Evolutionary conservation across 2,113 vertebrate species (phyloP).

Genomic region (Tichodroma muraria): DNA sequence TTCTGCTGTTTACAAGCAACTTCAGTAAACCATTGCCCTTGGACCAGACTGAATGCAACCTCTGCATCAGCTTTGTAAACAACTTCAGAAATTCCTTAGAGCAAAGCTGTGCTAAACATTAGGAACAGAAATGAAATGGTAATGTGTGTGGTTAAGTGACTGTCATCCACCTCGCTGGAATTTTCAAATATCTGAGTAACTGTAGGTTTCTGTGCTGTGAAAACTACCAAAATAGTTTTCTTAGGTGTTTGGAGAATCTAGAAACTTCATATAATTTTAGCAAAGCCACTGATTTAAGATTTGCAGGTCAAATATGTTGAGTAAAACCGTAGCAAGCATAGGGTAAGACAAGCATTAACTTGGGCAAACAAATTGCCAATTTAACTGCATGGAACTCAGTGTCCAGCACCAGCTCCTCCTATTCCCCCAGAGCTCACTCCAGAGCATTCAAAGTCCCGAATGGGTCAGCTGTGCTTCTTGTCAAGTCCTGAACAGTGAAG

Average conservation of each 20-base stretch:
- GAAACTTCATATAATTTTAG: not conserved
- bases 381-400: not conserved
- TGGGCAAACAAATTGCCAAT: slow-evolving; percentile 10
- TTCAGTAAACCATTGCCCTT: not conserved
- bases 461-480: slow-evolving; percentile 31
- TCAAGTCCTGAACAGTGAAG: not conserved
- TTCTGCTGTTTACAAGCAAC: slow-evolving; percentile 3
- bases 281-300: slow-evolving; percentile 1
- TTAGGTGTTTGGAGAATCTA: not conserved
- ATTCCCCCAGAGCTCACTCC: not conserved
- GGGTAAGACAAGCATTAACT: slow-evolving; percentile 12
- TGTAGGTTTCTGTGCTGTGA: slow-evolving; percentile 23
- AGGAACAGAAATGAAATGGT: slow-evolving; percentile 24
- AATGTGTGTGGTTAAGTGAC: not conserved
- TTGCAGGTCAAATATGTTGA: not conserved
- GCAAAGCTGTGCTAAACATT: slow-evolving; percentile 9
- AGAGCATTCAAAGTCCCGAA: not conserved
- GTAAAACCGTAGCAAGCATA: not conserved
- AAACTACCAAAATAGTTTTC: slow-evolving; percentile 21
- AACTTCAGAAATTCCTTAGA: slow-evolving; percentile 16
- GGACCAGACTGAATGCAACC: not conserved
- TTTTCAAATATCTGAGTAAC: slow-evolving; percentile 34
- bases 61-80: slow-evolving; percentile 37
- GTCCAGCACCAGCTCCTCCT: not conserved
- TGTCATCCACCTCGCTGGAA: not conserved